Evolutionary conservation across 1,140 invertebrate species (phyloP), one percentile per base, ranked within the genome.

Genomic region (Drosophila virilis): DNA sequence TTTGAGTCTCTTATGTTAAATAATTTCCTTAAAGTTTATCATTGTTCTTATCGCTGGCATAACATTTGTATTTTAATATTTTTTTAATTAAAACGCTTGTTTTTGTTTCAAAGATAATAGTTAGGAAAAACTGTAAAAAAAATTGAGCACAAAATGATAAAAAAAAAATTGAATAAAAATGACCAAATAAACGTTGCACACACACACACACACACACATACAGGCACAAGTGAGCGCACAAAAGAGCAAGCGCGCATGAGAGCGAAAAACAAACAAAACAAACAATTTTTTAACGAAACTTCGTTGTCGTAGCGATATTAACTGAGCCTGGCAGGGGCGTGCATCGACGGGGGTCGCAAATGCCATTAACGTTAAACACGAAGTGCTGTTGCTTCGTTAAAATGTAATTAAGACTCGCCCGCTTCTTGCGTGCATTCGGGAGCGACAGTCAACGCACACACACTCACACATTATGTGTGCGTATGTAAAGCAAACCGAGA

Each of bases 371-470:
- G 62, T 68, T 68, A 61, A 61, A 45, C 65, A 68, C 71, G 64
- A 73, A 71, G 9, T 64, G 48, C 40, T 54, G 55, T 67, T 73
- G 66, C 43, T 72, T 61, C 74, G 81, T 71, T 78, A 71, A 86
- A 88, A 82, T 86, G 82, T 86, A 80, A 86, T 86, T 86, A 86
- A 86, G 82, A 73, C 83, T 88, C 82, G 78, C 81, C 75, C 83
- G 77, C 75, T 67, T 78, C 55, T 86, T 57, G 76, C 78, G 83
- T 88, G 57, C 69, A 51, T 55, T 32, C 60, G 67, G 54, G 55
- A 62, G 66, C 69, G 46, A 38, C 55, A 62, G 45, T 45, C 40
- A 46, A 46, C 46, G 54, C 50, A 68, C 38, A 22, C 33, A 60
- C 68, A 58, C 62, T 37, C 52, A 58, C 50, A 66, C 43, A 32